Evolutionary conservation across 2,797 vertebrate genomes (phyloP), one percentile per base, ranked within the genome.

Genomic region (Mormyrops boulengeri): DNA sequence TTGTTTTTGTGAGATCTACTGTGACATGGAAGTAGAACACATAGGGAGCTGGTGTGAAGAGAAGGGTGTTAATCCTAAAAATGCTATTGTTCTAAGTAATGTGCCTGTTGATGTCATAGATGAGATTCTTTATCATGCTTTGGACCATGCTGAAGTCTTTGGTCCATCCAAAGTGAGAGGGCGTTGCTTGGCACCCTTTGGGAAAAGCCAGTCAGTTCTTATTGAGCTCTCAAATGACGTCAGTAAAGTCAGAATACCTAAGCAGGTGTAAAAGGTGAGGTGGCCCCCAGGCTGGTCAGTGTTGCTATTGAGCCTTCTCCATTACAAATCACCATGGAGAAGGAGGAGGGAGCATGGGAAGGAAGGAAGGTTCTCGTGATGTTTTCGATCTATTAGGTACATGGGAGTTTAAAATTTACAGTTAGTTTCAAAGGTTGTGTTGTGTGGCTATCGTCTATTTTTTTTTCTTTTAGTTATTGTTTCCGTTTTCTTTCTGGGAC

Each of bases 1-100:
- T 62, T 84, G 19, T 44, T 84, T 84, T 49, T 12, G 38, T 84
- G 41, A 84, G 17, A 47, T 8, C 12, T 47, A 47, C n/a, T 84
- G 41, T 17, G n/a, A 47, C 5, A 84, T 84, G 77, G 77, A 84
- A 38, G 77, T 41, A n/a, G 17, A 66, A 34, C 22, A 89, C 34
- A 85, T 41, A 85, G 52, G 38, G 30, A 57, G 55, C 14, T 89
- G 80, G 88, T 85, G 53, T 47, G 44, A 57, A 26, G 38, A 60
- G 80, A 60, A 85, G 38, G 26, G 41, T 30, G 7, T 89, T 44
- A 22, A 22, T 47, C 22, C 12, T 85, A 14, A 62, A 60, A 55
- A 89, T 60, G 77, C 77, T 34, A 53, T 85, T 44, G 77, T 89
- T 12, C 38, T 89, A 11, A 85, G 52, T 89, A 19, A 89, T 85